These are phyloP conservation scores for Macropodus opercularis DNA, from an alignment of 2,797 vertebrate species.

Conservation along the genomic window DNA sequence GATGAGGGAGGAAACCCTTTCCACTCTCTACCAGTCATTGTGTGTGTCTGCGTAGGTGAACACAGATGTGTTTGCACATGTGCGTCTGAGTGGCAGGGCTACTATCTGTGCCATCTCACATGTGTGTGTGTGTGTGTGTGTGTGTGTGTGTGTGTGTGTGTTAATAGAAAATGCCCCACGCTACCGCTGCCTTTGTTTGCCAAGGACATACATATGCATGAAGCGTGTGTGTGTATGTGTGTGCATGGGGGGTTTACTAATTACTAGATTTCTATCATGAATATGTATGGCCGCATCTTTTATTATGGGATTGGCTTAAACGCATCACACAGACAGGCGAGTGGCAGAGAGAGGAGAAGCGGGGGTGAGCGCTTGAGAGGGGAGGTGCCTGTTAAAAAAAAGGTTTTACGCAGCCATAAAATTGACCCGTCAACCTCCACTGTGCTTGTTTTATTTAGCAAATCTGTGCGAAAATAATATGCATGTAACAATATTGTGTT, in stretches of 20 bases:
- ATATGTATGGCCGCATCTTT: conserved; percentile 88
- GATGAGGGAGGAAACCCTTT: conserved; percentile 63
- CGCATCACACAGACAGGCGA: conserved; percentile 76
- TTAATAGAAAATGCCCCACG: conserved; percentile 84
- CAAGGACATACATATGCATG: conserved; percentile 86
- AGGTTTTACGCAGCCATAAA: conserved; percentile 33
- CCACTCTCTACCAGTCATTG: conserved; percentile 41
- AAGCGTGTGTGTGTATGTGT: conserved; percentile 55
- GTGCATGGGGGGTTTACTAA: conserved; percentile 77
- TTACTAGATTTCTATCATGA: conserved; percentile 88
- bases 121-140: conserved; percentile 79
- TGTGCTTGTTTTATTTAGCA: conserved; percentile 38
- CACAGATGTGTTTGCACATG: conserved; percentile 37
- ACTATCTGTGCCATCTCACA: conserved; percentile 84
- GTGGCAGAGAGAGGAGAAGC: conserved; percentile 62
- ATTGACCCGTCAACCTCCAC: conserved; percentile 51
- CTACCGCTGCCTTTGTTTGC: conserved; percentile 85
- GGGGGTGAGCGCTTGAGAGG: conserved; percentile 57
- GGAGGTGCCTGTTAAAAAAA: conserved; percentile 52
- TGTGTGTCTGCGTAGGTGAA: conserved; percentile 22
- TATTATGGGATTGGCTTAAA: conserved; percentile 85
- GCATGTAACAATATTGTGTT: not conserved
- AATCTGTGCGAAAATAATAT: conserved; percentile 46
- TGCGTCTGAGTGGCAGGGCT: conserved; percentile 79
- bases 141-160: conserved; percentile 79